Conservation (phyloP, 92 coral and sea anemone genomes). For the Phenganax stokvisi region DNA sequence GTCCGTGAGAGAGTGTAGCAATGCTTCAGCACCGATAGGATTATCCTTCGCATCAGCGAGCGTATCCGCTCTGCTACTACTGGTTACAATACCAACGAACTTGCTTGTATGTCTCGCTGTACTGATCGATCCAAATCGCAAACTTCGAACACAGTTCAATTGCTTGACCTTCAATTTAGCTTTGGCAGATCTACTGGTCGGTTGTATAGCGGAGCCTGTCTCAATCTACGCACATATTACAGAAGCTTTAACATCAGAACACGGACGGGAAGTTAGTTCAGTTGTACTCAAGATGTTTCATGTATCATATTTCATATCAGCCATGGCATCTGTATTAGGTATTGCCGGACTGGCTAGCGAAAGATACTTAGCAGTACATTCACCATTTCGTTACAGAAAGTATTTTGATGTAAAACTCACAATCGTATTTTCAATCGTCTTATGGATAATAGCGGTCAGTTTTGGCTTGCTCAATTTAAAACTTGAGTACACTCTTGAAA, state of each 20-base stretch:
- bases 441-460: constrained; percentile 5
- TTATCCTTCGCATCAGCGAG: constrained; percentile 64
- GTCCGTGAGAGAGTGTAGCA: not conserved
- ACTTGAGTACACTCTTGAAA: constrained; percentile 7
- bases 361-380: constrained; percentile 61
- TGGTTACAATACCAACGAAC: constrained; percentile 73
- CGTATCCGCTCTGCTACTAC: constrained; percentile 55
- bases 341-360: constrained; percentile 70
- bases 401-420: constrained; percentile 12
- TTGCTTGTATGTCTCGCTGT: constrained; percentile 63
- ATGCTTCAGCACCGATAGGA: constrained; percentile 51
- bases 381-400: constrained; percentile 38
- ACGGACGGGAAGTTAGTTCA: constrained; percentile 12
- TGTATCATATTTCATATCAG: constrained; percentile 64
- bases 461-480: constrained; percentile 22
- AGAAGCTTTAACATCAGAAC: constrained; percentile 45
- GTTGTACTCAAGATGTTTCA: constrained; percentile 53
- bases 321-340: constrained; percentile 67
- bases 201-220: constrained; percentile 59
- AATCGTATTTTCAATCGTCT: not conserved
- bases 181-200: constrained; percentile 59
- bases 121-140: constrained; percentile 56
- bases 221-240: constrained; percentile 59
- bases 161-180: constrained; percentile 66
- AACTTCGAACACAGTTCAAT: constrained; percentile 65